Evolutionary conservation across 2,113 vertebrate genomes (phyloP).

Genomic region (Limnothrissa miodon): DNA sequence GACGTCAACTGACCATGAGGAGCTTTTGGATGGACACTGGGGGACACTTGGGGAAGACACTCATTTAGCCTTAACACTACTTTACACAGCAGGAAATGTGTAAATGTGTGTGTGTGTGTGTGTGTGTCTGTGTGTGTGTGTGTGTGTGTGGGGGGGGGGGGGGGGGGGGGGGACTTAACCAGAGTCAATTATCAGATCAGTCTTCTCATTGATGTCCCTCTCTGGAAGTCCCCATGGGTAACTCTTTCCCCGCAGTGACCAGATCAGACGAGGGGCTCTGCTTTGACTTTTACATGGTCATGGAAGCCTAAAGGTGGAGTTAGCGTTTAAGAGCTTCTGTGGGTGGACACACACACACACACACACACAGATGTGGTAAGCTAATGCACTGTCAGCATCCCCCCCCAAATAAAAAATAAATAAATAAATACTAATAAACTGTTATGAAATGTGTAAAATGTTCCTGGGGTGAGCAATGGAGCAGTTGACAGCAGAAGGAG

Average conservation of each 20-base stretch:
- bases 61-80: not conserved
- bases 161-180: too few relatives aligned
- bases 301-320: not conserved
- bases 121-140: too few relatives aligned
- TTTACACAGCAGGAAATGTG: not conserved
- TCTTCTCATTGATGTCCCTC: not conserved
- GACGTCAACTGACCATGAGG: not conserved
- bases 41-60: not conserved
- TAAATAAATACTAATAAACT: not conserved
- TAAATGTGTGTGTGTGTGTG: too few relatives aligned
- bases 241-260: not conserved
- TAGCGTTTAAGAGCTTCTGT: not conserved
- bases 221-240: not conserved
- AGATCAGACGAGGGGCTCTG: not conserved
- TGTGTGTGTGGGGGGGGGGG: too few relatives aligned
- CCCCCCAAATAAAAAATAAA: not conserved
- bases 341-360: not conserved
- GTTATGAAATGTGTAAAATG: too few relatives aligned
- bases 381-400: not conserved
- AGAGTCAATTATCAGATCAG: not conserved
- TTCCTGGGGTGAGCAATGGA: not conserved
- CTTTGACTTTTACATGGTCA: not conserved
- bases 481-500: not conserved
- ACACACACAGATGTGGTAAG: not conserved
- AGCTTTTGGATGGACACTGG: not conserved